phyloP scores from a whole-genome alignment of 2,113 vertebrate species.

The Pangasianodon hypophthalmus region DNA sequence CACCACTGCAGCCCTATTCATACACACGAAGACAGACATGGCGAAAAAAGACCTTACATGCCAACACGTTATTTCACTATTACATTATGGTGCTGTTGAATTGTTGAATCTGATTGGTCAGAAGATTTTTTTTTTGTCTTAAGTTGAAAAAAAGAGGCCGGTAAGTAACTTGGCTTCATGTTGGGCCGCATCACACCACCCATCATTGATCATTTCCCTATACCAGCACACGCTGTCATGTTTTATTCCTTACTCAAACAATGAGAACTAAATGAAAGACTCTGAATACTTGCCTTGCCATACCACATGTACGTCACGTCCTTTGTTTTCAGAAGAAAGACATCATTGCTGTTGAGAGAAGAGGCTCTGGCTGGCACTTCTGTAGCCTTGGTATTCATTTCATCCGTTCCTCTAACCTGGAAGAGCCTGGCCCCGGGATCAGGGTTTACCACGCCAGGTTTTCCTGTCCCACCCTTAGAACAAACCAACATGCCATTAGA shows the following conservation, averaged over 20 bases:
- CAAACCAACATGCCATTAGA: neutral
- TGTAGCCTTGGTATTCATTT: constrained; percentile 83
- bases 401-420: constrained; percentile 82
- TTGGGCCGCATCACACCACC: neutral
- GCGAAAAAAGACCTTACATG: neutral
- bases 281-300: constrained; percentile 77
- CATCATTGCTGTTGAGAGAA: constrained; percentile 85
- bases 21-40: constrained; percentile 9
- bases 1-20: constrained; percentile 85
- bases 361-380: constrained; percentile 81
- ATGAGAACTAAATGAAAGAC: neutral
- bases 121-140: neutral
- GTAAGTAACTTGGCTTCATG: neutral
- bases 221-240: neutral
- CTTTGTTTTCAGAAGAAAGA: constrained; percentile 80
- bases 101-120: neutral
- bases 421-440: constrained; percentile 74
- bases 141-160: too few relatives aligned
- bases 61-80: neutral
- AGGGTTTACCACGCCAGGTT: constrained; percentile 63
- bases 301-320: constrained; percentile 83
- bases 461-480: constrained; percentile 80
- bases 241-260: neutral
- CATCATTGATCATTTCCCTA: neutral
- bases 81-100: neutral